Conservation (phyloP, 2,797 vertebrate genomes). For the Buphagus erythrorhynchus region DNA sequence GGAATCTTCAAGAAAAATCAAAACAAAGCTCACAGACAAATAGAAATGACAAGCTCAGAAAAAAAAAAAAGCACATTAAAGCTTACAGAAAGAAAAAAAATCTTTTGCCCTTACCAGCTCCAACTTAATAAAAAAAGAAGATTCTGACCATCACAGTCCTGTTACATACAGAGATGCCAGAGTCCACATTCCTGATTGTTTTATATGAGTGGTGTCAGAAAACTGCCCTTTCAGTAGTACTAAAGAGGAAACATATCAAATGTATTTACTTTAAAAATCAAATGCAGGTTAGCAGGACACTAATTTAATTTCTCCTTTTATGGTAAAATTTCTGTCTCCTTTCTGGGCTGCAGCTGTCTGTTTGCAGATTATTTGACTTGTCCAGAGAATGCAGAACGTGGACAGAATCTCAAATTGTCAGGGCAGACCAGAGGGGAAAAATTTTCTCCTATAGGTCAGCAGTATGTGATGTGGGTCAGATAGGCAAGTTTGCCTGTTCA, state of each 20-base stretch:
- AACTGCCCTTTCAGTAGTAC: not conserved
- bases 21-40: conserved; percentile 59
- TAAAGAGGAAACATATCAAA: not conserved
- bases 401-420: not conserved
- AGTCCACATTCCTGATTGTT: conserved; percentile 6
- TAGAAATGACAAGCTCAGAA: conserved; percentile 43
- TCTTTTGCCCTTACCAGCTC: not conserved
- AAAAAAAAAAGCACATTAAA: conserved; percentile 63
- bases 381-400: not conserved
- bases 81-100: not conserved
- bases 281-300: not conserved
- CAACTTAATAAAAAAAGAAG: conserved; percentile 60
- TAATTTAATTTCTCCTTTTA: not conserved
- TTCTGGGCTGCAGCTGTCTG: not conserved
- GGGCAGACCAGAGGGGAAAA: not conserved
- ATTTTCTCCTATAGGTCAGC: not conserved
- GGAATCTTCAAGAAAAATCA: conserved; percentile 59
- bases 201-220: not conserved
- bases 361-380: not conserved
- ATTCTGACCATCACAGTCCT: conserved; percentile 32
- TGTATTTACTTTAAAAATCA: conserved; percentile 21
- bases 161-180: not conserved
- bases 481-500: not conserved
- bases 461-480: not conserved
- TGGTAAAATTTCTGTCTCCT: not conserved